Percentiles rank a stretch among this genome's conserved stretches.
Evolutionary conservation across 1,140 invertebrate genomes (phyloP).

Genomic region (Leptonema lineaticorne): DNA sequence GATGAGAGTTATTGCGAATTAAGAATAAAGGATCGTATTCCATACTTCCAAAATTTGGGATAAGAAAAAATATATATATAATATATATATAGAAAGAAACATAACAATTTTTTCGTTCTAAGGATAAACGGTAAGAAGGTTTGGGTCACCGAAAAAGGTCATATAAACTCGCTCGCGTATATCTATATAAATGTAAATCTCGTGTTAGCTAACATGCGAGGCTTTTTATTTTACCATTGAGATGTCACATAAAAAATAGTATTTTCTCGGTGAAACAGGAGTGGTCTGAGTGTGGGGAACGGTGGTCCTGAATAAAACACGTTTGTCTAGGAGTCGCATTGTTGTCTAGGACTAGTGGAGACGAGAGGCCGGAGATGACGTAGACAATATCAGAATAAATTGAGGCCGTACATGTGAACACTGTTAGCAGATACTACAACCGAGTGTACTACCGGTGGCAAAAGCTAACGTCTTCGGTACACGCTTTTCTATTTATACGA

Average conservation of each 20-base stretch:
- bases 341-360: constrained; percentile 13
- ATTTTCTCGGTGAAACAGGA: constrained; percentile 5
- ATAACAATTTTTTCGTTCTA: too few relatives aligned
- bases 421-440: constrained; percentile 5
- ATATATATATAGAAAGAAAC: not conserved
- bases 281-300: too few relatives aligned
- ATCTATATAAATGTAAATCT: not conserved
- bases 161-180: not conserved
- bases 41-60: too few relatives aligned
- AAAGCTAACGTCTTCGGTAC: not conserved
- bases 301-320: constrained; percentile 27
- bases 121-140: not conserved
- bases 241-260: constrained; percentile 9
- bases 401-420: constrained; percentile 10
- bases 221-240: not conserved
- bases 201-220: not conserved
- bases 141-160: not conserved
- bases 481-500: not conserved
- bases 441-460: not conserved
- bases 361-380: not conserved
- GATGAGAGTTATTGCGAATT: too few relatives aligned
- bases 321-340: not conserved
- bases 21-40: too few relatives aligned
- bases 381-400: constrained; percentile 19
- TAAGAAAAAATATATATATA: too few relatives aligned